These are phyloP conservation scores for Natator depressus DNA, from an alignment of 2,113 vertebrate species.

Conservation along the genomic window DNA sequence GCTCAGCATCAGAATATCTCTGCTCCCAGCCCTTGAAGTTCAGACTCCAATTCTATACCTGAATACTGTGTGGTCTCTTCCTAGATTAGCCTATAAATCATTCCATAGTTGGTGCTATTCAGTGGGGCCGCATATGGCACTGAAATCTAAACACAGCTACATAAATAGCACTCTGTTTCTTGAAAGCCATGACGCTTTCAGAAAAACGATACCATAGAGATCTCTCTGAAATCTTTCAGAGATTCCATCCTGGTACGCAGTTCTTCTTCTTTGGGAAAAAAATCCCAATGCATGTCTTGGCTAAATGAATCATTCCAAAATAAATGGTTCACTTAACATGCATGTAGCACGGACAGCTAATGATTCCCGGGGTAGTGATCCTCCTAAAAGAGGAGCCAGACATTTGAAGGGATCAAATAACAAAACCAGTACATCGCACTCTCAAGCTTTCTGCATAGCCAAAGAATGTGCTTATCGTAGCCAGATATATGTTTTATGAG, in stretches of 20 bases:
- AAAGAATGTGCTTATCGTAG: fast-evolving
- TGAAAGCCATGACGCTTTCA: not conserved
- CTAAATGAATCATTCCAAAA: not conserved
- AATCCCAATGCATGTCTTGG: not conserved
- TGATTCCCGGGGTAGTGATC: not conserved
- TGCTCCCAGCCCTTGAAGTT: not conserved
- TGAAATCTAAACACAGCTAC: not conserved
- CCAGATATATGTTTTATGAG: not conserved
- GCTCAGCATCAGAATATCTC: not conserved
- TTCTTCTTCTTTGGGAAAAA: not conserved
- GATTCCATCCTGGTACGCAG: not conserved
- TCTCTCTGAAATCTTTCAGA: not conserved
- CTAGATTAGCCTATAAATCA: not conserved
- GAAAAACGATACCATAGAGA: not conserved
- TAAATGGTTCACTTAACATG: not conserved
- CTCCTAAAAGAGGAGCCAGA: not conserved
- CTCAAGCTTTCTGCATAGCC: not conserved
- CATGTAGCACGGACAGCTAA: not conserved
- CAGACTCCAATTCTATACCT: not conserved
- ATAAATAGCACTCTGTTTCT: not conserved
- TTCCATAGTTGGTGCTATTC: fast-evolving
- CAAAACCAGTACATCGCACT: not conserved
- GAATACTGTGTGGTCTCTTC: not conserved
- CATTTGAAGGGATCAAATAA: not conserved
- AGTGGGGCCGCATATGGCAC: fast-evolving